phyloP scores from a whole-genome alignment of 2,113 vertebrate genomes.

The Chamaea fasciata region DNA sequence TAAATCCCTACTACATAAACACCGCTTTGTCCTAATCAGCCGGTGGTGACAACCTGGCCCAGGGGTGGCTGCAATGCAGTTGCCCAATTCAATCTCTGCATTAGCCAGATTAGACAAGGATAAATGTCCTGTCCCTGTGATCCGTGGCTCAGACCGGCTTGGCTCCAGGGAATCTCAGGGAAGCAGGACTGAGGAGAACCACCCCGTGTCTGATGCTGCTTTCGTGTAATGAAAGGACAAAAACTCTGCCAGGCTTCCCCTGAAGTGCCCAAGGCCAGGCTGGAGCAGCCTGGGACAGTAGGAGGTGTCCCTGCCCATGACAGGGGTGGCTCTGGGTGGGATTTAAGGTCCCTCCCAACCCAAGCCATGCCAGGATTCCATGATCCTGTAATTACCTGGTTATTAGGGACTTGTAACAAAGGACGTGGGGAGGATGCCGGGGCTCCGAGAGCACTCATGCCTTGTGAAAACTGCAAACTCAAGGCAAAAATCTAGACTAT shows the following conservation, averaged over 20 bases:
- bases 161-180: neutral
- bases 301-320: neutral
- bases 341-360: neutral
- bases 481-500: neutral
- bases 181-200: neutral
- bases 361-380: neutral
- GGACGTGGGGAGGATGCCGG: fast-evolving
- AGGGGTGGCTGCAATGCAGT: neutral
- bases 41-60: neutral
- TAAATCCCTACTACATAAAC: neutral
- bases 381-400: neutral
- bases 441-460: fast-evolving
- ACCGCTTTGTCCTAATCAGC: neutral
- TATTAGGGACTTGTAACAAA: neutral
- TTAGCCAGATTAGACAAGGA: neutral
- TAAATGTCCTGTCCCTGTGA: neutral
- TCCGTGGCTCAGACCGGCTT: neutral
- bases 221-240: neutral
- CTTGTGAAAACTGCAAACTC: fast-evolving
- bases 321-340: neutral
- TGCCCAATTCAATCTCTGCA: neutral
- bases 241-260: neutral
- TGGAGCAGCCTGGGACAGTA: neutral
- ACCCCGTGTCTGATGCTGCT: fast-evolving
- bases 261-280: neutral